Evolutionary conservation across 2,113 vertebrate species (phyloP).

Genomic region (Bos javanicus): DNA sequence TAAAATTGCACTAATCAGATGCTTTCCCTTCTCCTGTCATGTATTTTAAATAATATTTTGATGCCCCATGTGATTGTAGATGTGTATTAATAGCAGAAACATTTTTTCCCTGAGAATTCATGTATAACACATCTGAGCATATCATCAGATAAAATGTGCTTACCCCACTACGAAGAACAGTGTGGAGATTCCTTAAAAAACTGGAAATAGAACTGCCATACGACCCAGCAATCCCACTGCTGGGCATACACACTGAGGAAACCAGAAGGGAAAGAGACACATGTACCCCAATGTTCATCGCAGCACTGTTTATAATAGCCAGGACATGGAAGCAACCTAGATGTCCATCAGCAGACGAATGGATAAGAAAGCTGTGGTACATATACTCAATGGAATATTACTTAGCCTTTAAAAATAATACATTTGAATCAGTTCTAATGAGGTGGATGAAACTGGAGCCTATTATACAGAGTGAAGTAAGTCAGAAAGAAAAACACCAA

Average conservation of each 20-base stretch:
- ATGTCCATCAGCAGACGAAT: not conserved
- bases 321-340: not conserved
- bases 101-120: not conserved
- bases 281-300: fast-evolving
- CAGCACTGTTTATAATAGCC: not conserved
- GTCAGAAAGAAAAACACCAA: not conserved
- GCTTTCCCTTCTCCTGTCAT: not conserved
- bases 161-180: not conserved
- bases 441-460: not conserved
- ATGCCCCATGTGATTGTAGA: not conserved
- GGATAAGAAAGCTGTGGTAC: not conserved
- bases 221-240: not conserved
- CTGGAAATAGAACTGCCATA: not conserved
- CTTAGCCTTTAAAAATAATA: not conserved
- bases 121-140: not conserved
- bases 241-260: not conserved
- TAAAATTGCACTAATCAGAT: not conserved
- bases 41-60: not conserved
- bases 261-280: not conserved
- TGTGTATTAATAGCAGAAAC: not conserved
- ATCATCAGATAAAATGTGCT: not conserved
- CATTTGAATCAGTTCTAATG: not conserved
- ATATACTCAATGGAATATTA: not conserved
- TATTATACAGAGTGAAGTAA: not conserved
- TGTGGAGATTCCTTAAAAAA: not conserved